Evolutionary conservation across 2,797 vertebrate genomes (phyloP).

Genomic region (Acanthurus lineatus): DNA sequence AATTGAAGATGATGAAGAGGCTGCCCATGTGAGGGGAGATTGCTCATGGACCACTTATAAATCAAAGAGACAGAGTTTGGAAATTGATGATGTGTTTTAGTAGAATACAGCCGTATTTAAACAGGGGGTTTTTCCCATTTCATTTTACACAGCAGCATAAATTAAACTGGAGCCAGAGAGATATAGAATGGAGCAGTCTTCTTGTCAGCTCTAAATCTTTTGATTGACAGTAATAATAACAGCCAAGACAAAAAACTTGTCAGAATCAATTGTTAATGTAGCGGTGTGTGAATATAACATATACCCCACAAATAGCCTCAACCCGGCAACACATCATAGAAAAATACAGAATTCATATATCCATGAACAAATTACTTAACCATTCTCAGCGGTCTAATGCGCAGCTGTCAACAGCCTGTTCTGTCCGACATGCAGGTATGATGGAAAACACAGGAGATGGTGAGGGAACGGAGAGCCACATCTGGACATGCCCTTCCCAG

Average conservation of each 20-base stretch:
- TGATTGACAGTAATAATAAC: slow-evolving; percentile 35
- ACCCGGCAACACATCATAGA: slow-evolving; percentile 4
- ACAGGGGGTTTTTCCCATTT: slow-evolving; percentile 29
- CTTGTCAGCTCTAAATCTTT: slow-evolving; percentile 42
- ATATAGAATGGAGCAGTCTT: slow-evolving; percentile 15
- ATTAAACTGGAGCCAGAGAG: slow-evolving; percentile 32
- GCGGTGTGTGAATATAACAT: slow-evolving; percentile 28
- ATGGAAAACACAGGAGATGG: slow-evolving; percentile 40
- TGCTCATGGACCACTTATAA: slow-evolving; percentile 64
- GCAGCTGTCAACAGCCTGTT: slow-evolving; percentile 36
- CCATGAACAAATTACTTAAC: slow-evolving; percentile 11
- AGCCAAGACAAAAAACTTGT: slow-evolving; percentile 36
- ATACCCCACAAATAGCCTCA: slow-evolving; percentile 20
- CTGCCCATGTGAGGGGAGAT: slow-evolving; percentile 58
- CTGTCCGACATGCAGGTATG: slow-evolving; percentile 34
- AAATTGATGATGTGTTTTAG: slow-evolving; percentile 62
- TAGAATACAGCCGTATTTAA: slow-evolving; percentile 47
- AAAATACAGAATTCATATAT: slow-evolving; percentile 13
- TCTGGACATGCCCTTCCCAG: slow-evolving; percentile 73
- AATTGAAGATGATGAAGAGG: slow-evolving; percentile 74
- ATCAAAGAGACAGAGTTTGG: slow-evolving; percentile 68
- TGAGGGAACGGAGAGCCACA: slow-evolving; percentile 58
- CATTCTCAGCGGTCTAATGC: background rate
- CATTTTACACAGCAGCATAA: slow-evolving; percentile 31
- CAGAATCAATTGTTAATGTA: slow-evolving; percentile 25